Conservation (phyloP, 2,888 invertebrate genomes). For the Melieria picta region DNA sequence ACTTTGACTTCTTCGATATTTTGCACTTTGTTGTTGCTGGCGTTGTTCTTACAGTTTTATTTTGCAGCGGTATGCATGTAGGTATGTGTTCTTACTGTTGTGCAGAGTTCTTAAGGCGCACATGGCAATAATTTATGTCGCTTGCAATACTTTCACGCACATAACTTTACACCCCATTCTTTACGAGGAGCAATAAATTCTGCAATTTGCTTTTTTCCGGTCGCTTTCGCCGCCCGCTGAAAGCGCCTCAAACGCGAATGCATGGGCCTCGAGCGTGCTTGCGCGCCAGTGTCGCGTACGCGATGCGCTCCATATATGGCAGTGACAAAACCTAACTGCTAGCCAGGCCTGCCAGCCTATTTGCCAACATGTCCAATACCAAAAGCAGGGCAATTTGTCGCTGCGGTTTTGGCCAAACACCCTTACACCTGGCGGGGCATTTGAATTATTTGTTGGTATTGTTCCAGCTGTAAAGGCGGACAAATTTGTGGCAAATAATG, state of each 20-base stretch:
- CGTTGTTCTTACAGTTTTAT: slow-evolving; percentile 7
- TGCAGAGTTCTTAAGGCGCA: background rate
- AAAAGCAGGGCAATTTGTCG: slow-evolving; percentile 38
- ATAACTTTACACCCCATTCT: slow-evolving; percentile 55
- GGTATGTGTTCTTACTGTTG: background rate
- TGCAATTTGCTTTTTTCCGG: slow-evolving; percentile 58
- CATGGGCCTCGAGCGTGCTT: background rate
- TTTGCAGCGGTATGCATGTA: slow-evolving; percentile 8
- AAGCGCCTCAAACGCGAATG: background rate
- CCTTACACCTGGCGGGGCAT: no score
- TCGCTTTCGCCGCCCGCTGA: no score
- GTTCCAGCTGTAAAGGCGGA: slow-evolving; percentile 16
- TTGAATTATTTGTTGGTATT: background rate
- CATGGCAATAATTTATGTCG: slow-evolving; percentile 20
- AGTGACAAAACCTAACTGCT: background rate
- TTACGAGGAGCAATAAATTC: slow-evolving; percentile 61
- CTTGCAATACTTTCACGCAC: slow-evolving; percentile 46
- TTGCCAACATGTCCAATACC: background rate
- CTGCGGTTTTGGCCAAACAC: background rate
- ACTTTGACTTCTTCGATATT: background rate
- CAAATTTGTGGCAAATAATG: slow-evolving; percentile 18
- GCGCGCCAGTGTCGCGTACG: slow-evolving; percentile 3
- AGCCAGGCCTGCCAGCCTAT: slow-evolving; percentile 2
- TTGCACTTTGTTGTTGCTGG: background rate
- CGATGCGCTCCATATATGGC: slow-evolving; percentile 13